Evolutionary conservation across 2,797 vertebrate genomes (phyloP).

Genomic region (Podarcis siculus): DNA sequence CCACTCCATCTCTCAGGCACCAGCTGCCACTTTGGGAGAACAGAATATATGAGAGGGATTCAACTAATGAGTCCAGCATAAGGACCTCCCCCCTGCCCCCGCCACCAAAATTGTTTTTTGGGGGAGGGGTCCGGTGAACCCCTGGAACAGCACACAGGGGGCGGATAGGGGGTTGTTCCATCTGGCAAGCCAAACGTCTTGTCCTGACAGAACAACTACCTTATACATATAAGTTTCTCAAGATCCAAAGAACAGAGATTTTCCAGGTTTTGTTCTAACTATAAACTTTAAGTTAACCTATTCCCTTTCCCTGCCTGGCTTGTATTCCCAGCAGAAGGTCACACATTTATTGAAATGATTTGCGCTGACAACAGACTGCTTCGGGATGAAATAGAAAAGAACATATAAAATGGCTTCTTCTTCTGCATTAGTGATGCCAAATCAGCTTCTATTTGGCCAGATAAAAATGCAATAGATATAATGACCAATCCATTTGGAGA

Average conservation of each 20-base stretch:
- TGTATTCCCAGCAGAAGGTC: slow-evolving; percentile 29
- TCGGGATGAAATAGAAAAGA: slow-evolving; percentile 33
- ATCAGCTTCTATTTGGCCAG: background rate
- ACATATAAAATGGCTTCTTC: slow-evolving; percentile 30
- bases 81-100: too few relatives aligned
- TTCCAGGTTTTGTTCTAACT: background rate
- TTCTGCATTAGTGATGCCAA: slow-evolving; percentile 19
- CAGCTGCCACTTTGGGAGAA: background rate
- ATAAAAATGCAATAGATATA: slow-evolving; percentile 29
- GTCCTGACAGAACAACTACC: too few relatives aligned
- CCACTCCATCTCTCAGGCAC: too few relatives aligned
- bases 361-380: slow-evolving; percentile 25
- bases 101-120: too few relatives aligned
- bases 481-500: slow-evolving; percentile 30
- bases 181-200: too few relatives aligned
- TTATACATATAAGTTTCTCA: slow-evolving; percentile 30
- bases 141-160: too few relatives aligned
- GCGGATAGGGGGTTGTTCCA: too few relatives aligned
- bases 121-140: too few relatives aligned
- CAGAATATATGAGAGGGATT: background rate
- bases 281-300: background rate
- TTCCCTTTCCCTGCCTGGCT: background rate
- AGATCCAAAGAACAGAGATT: slow-evolving; percentile 2
- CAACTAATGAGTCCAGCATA: too few relatives aligned
- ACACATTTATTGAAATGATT: slow-evolving; percentile 12